These are phyloP conservation scores for Apostichopus leukothele DNA, from an alignment of 53 echinoderm and acorn worm species.

Conservation along the genomic window DNA sequence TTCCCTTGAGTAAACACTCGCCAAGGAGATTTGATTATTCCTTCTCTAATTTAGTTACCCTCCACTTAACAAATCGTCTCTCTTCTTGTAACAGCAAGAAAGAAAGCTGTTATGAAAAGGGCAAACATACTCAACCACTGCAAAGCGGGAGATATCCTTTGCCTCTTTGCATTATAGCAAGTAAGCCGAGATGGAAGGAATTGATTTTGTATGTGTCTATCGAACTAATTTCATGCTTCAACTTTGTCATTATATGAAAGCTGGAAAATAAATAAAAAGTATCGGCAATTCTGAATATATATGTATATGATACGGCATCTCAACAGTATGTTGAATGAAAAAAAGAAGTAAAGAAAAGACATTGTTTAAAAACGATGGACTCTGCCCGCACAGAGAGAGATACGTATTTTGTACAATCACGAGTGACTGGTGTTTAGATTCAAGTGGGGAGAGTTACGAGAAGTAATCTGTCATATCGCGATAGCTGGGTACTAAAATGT, in stretches of 20 bases:
- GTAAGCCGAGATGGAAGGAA: background rate
- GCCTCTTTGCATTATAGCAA: conserved; percentile 5
- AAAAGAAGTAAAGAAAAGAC: background rate
- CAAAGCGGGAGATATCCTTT: background rate
- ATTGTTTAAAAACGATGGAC: background rate
- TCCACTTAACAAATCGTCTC: conserved; percentile 47
- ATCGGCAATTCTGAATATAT: background rate
- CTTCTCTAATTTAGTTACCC: conserved; percentile 32
- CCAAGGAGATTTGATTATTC: conserved; percentile 43
- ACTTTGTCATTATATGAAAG: background rate
- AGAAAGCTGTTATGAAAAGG: conserved; percentile 44
- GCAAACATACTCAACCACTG: conserved; percentile 31
- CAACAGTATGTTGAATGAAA: background rate
- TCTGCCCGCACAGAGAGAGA: background rate
- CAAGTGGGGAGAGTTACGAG: background rate
- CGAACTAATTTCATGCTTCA: conserved; percentile 13
- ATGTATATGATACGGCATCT: background rate
- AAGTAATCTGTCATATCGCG: background rate
- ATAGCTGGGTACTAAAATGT: no score
- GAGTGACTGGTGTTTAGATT: background rate
- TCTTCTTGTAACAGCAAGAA: conserved; percentile 21
- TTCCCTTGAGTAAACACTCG: conserved; percentile 43
- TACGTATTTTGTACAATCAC: background rate
- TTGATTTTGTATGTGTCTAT: conserved; percentile 6
- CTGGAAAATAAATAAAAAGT: background rate